phyloP scores from a whole-genome alignment of 1,140 invertebrate genomes.

The Drosophila rufa region DNA sequence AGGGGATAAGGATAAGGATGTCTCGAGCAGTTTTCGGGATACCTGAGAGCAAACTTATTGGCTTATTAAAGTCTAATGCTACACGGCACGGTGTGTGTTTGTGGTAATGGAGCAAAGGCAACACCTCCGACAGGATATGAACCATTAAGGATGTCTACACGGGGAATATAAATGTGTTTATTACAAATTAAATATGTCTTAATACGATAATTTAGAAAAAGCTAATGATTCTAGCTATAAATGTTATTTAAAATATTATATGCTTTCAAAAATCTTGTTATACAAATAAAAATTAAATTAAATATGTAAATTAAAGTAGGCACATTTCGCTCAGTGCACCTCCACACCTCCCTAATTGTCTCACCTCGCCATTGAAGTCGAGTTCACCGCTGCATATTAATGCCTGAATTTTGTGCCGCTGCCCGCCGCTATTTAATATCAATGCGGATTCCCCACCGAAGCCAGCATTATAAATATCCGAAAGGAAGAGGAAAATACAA shows the following conservation, averaged over 20 bases:
- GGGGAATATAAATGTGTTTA: not conserved
- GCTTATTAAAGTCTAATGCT: slow-evolving; percentile 80
- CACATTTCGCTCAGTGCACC: not conserved
- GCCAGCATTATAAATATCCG: slow-evolving; percentile 48
- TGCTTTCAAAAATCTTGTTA: not conserved
- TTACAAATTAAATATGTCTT: too few relatives aligned
- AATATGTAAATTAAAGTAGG: not conserved
- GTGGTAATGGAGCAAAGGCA: slow-evolving; percentile 48
- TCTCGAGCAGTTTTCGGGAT: slow-evolving; percentile 34
- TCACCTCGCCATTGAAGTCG: slow-evolving; percentile 42
- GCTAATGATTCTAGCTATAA: too few relatives aligned
- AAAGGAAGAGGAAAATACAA: not conserved
- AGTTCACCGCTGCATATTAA: slow-evolving; percentile 71
- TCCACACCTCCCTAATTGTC: slow-evolving; percentile 48
- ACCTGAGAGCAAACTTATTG: slow-evolving; percentile 78
- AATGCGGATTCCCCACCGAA: slow-evolving; percentile 61
- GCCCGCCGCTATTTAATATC: slow-evolving; percentile 64
- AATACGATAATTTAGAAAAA: too few relatives aligned
- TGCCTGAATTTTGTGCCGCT: slow-evolving; percentile 41
- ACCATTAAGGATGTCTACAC: slow-evolving; percentile 26
- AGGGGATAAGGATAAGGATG: slow-evolving; percentile 23
- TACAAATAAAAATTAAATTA: not conserved
- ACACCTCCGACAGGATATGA: slow-evolving; percentile 40
- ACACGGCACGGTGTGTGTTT: slow-evolving; percentile 25
- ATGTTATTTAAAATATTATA: not conserved